Percentiles rank a stretch among this genome's conserved stretches.
Evolutionary conservation across 2,888 invertebrate species (phyloP).

Genomic region (Spisula solida): DNA sequence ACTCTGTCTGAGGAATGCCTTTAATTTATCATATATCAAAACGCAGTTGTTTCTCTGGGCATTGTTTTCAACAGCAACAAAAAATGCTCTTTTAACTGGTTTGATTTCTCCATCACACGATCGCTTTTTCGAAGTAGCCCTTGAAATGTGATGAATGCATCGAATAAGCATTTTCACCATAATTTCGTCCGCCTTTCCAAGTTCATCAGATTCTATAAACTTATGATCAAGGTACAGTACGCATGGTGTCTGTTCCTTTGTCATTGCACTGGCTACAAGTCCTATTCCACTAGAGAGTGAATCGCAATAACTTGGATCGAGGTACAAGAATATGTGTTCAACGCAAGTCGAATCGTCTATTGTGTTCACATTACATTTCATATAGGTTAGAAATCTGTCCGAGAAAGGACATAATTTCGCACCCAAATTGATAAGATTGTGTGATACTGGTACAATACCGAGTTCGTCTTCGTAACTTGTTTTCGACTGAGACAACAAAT

Average conservation of each 20-base stretch:
- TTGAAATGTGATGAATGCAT: slow-evolving; percentile 29
- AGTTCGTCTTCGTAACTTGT: slow-evolving; percentile 48
- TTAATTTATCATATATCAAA: slow-evolving; percentile 30
- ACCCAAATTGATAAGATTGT: neutral
- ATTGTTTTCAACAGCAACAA: slow-evolving; percentile 43
- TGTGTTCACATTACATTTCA: slow-evolving; percentile 41
- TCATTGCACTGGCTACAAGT: slow-evolving; percentile 33
- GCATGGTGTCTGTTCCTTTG: slow-evolving; percentile 31
- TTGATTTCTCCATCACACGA: slow-evolving; percentile 12
- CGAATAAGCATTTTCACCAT: slow-evolving; percentile 33
- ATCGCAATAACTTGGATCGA: slow-evolving; percentile 42
- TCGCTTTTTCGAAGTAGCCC: slow-evolving; percentile 8
- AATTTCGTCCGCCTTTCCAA: slow-evolving; percentile 41
- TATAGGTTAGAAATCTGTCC: slow-evolving; percentile 32
- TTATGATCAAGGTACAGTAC: slow-evolving; percentile 42
- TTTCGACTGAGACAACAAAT: slow-evolving; percentile 31
- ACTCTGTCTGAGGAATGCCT: slow-evolving; percentile 12
- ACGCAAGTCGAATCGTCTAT: slow-evolving; percentile 33
- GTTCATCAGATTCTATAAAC: slow-evolving; percentile 37
- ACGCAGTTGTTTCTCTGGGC: slow-evolving; percentile 42
- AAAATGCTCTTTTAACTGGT: neutral
- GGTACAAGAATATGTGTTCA: slow-evolving; percentile 32
- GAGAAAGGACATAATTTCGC: slow-evolving; percentile 43
- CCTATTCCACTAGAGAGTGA: slow-evolving; percentile 37
- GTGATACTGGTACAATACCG: slow-evolving; percentile 13